Evolutionary conservation across 2,113 vertebrate species (phyloP).

Genomic region (Miniopterus natalensis): DNA sequence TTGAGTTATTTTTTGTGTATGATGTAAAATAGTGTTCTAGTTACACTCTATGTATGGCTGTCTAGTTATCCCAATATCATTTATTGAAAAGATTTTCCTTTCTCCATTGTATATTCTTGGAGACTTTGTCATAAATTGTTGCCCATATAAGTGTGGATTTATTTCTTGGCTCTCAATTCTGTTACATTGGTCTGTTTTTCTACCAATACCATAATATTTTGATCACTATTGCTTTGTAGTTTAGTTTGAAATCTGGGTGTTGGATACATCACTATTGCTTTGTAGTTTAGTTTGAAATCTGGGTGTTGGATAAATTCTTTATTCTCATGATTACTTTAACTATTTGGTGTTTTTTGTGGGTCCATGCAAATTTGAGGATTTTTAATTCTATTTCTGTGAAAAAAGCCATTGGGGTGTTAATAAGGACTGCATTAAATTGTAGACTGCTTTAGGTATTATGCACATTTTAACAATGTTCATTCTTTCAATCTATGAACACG

Average conservation of each 20-base stretch:
- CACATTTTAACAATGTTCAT: neutral
- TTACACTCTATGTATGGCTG: neutral
- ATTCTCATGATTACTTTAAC: neutral
- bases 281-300: neutral
- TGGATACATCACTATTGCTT: neutral
- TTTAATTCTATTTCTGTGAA: neutral
- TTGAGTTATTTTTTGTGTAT: neutral
- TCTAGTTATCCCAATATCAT: neutral
- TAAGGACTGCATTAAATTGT: neutral
- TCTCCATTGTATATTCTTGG: neutral
- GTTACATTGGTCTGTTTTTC: neutral
- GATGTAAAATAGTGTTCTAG: neutral
- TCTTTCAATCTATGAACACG: neutral
- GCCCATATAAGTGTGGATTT: neutral
- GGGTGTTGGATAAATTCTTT: neutral
- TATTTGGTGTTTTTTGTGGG: neutral
- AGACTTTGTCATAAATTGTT: neutral
- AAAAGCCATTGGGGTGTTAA: neutral
- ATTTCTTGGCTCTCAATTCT: neutral
- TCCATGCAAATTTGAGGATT: neutral
- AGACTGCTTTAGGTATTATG: neutral
- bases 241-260: neutral
- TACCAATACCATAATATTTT: neutral
- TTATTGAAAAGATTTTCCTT: neutral
- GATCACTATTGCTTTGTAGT: neutral